These are phyloP conservation scores for Synanthedon vespiformis DNA, from an alignment of 2,888 invertebrate species.

Conservation along the genomic window DNA sequence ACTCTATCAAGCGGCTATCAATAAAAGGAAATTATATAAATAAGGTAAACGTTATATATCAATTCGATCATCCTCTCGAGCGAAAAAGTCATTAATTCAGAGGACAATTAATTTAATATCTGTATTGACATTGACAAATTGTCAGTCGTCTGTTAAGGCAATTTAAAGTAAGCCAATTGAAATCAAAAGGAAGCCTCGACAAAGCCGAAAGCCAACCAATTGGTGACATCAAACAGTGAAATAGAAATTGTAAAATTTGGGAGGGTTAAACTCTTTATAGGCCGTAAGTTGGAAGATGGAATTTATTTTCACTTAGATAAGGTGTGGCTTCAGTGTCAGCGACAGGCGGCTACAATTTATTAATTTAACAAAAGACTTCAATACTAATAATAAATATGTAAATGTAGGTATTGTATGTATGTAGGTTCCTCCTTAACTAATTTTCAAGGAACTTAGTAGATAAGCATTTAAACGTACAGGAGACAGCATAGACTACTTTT, in stretches of 20 bases:
- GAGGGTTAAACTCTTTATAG: constrained; percentile 36
- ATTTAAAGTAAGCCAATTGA: constrained; percentile 15
- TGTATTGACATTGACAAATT: neutral
- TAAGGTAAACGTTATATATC: no score
- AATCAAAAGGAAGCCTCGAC: constrained; percentile 17
- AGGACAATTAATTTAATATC: neutral
- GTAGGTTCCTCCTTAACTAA: no score
- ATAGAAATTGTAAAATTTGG: constrained; percentile 32
- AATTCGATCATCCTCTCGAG: neutral
- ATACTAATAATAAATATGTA: no score
- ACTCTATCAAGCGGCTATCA: no score
- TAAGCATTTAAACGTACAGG: no score
- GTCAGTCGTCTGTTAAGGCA: constrained; percentile 5
- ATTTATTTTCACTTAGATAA: constrained; percentile 32
- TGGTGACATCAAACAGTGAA: constrained; percentile 27
- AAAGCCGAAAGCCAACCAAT: constrained; percentile 21
- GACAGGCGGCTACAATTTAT: neutral
- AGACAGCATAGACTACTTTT: no score
- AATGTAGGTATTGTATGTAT: no score
- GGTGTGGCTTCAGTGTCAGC: constrained; percentile 13
- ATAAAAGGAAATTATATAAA: no score
- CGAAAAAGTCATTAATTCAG: neutral
- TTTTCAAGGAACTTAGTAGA: no score
- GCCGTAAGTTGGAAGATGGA: constrained; percentile 29
- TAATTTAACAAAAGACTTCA: no score